Evolutionary conservation across 2,888 invertebrate species (phyloP).

Genomic region (Coenonympha arcania): DNA sequence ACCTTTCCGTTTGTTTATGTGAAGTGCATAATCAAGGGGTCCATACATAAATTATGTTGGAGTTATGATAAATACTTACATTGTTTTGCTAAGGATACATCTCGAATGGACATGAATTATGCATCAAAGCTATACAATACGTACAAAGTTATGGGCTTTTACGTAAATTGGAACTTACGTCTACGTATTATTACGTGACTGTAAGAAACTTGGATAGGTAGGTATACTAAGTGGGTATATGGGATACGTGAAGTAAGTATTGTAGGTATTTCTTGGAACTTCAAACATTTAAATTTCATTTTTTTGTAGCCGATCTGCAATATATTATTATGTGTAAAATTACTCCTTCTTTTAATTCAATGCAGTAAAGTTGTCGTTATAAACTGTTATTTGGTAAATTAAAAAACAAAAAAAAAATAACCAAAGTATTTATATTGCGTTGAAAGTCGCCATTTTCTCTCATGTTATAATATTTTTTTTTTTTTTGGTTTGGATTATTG

Average conservation of each 20-base stretch:
- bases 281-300: not conserved
- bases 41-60: constrained; percentile 19
- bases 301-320: too few species aligned
- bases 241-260: not conserved
- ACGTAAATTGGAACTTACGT: constrained; percentile 51
- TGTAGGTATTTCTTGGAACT: not conserved
- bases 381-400: too few species aligned
- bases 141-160: constrained; percentile 44
- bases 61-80: constrained; percentile 34
- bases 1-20: constrained; percentile 17
- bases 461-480: too few species aligned
- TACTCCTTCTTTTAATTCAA: too few species aligned
- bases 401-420: too few species aligned
- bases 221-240: not conserved
- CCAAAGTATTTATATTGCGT: too few species aligned
- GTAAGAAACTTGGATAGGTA: not conserved
- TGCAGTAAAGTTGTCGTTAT: too few species aligned
- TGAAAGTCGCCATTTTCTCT: too few species aligned
- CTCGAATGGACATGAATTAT: constrained; percentile 28
- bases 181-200: constrained; percentile 36
- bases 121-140: constrained; percentile 27
- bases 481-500: too few species aligned
- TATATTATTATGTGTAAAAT: too few species aligned
- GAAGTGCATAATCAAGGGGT: constrained; percentile 19
- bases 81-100: constrained; percentile 33